Evolutionary conservation across 2,888 invertebrate genomes (phyloP).

Genomic region (Drosophila longiperda): DNA sequence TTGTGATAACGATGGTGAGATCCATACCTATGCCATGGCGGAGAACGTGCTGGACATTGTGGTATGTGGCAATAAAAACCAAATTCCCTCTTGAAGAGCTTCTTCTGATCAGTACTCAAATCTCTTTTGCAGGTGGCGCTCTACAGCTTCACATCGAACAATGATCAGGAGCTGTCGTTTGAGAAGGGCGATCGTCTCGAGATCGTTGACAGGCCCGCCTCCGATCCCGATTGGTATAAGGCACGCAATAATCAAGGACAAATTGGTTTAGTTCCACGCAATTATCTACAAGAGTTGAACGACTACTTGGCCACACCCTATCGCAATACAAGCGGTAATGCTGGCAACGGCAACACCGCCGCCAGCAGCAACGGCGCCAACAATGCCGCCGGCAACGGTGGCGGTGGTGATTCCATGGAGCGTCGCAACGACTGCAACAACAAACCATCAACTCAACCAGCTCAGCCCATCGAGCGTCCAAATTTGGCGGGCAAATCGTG

Average conservation of each 20-base stretch:
- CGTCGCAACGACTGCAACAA: constrained; percentile 85
- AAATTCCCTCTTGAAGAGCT: neutral
- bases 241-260: constrained; percentile 97
- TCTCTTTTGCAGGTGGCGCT: constrained; percentile 89
- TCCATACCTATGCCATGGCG: constrained; percentile 97
- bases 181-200: constrained; percentile 98
- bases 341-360: constrained; percentile 82
- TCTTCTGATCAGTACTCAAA: neutral
- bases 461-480: constrained; percentile 87
- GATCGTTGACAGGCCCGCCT: constrained; percentile 97
- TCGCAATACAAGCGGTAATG: constrained; percentile 85
- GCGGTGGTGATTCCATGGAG: constrained; percentile 86
- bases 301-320: constrained; percentile 95
- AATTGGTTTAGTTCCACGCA: constrained; percentile 97
- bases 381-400: constrained; percentile 81
- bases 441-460: constrained; percentile 81
- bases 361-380: constrained; percentile 77
- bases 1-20: constrained; percentile 93
- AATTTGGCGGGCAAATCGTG: constrained; percentile 94
- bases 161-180: constrained; percentile 97
- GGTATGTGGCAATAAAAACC: constrained; percentile 84
- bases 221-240: constrained; percentile 99
- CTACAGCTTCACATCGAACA: constrained; percentile 96
- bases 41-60: constrained; percentile 98
- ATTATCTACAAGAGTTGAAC: constrained; percentile 96